phyloP scores from a whole-genome alignment of 2,888 invertebrate genomes.

The Cantharis nigra region DNA sequence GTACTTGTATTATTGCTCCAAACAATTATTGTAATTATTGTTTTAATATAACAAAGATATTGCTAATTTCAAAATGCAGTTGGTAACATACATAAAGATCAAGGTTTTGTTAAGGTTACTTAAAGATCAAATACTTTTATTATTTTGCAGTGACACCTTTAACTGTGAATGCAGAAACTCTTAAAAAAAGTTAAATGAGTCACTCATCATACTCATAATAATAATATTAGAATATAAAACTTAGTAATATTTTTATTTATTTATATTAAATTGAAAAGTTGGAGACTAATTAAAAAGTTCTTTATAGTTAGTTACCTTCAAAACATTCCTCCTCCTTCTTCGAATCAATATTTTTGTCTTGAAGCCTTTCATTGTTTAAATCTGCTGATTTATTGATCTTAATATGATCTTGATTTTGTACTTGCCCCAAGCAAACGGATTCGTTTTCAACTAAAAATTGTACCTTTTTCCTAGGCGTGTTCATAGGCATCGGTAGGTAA shows the following conservation, averaged over 20 bases:
- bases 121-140: neutral
- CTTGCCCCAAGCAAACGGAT: slow-evolving; percentile 33
- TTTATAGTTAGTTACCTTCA: slow-evolving; percentile 17
- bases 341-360: slow-evolving; percentile 18
- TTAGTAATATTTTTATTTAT: neutral
- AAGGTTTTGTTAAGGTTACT: neutral
- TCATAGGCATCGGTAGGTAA: slow-evolving; percentile 63
- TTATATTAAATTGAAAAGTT: neutral
- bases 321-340: slow-evolving; percentile 12
- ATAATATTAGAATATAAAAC: neutral
- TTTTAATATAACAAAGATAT: neutral
- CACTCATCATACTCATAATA: neutral
- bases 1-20: too few relatives aligned
- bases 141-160: neutral
- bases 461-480: slow-evolving; percentile 67
- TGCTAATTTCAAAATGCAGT: neutral
- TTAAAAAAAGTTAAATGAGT: neutral
- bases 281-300: neutral
- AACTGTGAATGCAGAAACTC: neutral
- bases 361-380: slow-evolving; percentile 8
- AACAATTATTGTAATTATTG: neutral
- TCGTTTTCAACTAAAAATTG: slow-evolving; percentile 73
- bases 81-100: neutral
- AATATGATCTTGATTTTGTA: slow-evolving; percentile 24
- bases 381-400: slow-evolving; percentile 18